A percentile compares a stretch with the other conserved stretches of the same genome.
Evolutionary conservation across 2,888 invertebrate genomes (phyloP).

Genomic region (Cephalotes varians): DNA sequence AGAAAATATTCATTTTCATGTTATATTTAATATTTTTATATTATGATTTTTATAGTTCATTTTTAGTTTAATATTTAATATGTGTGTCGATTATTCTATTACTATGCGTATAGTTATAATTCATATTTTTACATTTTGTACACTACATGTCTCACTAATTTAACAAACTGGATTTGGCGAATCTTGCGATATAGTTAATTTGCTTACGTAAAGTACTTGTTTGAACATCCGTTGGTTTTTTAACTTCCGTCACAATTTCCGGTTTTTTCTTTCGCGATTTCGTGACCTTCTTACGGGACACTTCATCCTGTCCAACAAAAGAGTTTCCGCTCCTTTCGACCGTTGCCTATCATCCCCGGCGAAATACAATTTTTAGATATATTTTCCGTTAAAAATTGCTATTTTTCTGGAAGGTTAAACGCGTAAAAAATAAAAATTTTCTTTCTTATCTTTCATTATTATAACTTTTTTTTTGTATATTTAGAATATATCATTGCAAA

Average conservation of each 20-base stretch:
- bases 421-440: not conserved
- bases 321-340: slow-evolving; percentile 27
- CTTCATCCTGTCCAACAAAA: slow-evolving; percentile 28
- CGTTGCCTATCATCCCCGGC: not conserved
- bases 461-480: not conserved
- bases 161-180: not conserved
- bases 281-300: slow-evolving; percentile 17
- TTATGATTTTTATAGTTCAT: not conserved
- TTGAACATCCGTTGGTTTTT: not conserved
- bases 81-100: not conserved
- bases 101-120: not conserved
- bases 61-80: not conserved
- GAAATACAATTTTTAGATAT: slow-evolving; percentile 6
- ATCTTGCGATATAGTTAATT: not conserved
- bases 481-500: not conserved
- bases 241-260: slow-evolving; percentile 36
- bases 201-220: not conserved
- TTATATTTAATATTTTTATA: not conserved
- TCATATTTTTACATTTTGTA: not conserved
- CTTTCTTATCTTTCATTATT: not conserved
- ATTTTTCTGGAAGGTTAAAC: not conserved
- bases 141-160: not conserved
- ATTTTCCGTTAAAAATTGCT: not conserved
- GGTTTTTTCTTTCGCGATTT: slow-evolving; percentile 19
- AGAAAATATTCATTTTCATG: not conserved